Evolutionary conservation across 53 echinoderm and acorn worm species (phyloP).

Genomic region (Holothuria scabra): DNA sequence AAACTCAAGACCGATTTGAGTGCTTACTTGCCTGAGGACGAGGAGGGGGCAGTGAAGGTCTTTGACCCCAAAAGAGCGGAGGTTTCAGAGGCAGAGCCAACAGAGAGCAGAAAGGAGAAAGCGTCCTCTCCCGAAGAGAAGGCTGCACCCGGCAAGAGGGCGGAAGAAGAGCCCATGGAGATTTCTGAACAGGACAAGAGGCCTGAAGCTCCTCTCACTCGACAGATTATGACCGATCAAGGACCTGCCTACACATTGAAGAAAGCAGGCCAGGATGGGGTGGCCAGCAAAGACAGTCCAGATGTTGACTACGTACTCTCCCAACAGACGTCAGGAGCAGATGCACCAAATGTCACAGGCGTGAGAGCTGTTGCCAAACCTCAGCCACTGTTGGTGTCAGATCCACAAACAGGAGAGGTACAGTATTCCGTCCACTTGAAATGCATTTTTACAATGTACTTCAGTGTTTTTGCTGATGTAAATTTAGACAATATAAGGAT

Average conservation of each 20-base stretch:
- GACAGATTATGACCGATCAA: conserved; percentile 75
- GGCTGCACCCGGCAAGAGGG: conserved; percentile 3
- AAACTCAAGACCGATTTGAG: conserved; percentile 60
- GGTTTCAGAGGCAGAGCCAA: conserved; percentile 19
- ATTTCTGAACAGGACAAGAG: conserved; percentile 18
- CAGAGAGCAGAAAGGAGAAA: conserved; percentile 48
- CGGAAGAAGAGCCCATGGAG: conserved; percentile 13
- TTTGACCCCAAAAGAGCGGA: conserved; percentile 64
- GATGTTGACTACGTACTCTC: conserved; percentile 53
- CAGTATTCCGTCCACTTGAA: no score
- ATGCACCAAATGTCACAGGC: conserved; percentile 53
- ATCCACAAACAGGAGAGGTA: conserved; percentile 49
- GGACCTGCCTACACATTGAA: conserved; percentile 85
- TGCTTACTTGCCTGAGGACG: conserved; percentile 58
- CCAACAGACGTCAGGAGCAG: background rate
- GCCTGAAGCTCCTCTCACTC: conserved; percentile 46
- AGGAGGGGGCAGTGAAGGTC: conserved; percentile 64
- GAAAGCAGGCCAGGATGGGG: conserved; percentile 54
- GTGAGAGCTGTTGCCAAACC: conserved; percentile 53
- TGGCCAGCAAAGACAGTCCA: conserved; percentile 51
- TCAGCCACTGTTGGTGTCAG: conserved; percentile 53
- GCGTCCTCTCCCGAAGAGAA: conserved; percentile 24
- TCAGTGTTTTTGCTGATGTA: no score
- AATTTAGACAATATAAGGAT: no score
- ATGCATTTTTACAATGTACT: no score